These are phyloP conservation scores for fruit fly (Drosophila melanogaster) DNA, from an alignment of 1,140 invertebrate species.

Conservation along the genomic window DNA sequence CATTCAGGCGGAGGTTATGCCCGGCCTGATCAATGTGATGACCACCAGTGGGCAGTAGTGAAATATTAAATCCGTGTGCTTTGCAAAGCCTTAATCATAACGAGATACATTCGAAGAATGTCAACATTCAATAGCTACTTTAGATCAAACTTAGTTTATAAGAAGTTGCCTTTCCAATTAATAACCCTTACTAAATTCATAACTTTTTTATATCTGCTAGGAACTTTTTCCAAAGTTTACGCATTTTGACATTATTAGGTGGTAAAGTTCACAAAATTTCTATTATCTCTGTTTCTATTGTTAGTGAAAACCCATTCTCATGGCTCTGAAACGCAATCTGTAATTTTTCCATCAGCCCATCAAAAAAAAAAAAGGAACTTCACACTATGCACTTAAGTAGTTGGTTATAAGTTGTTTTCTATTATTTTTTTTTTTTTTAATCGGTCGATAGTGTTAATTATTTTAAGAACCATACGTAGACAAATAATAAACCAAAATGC, in stretches of 20 bases:
- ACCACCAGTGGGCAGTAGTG: conserved; percentile 79
- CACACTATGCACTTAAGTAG: conserved; percentile 30
- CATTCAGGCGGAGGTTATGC: conserved; percentile 94
- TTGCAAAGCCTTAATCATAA: background rate
- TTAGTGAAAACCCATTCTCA: conserved; percentile 3
- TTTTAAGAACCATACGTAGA: conserved; percentile 11
- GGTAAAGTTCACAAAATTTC: background rate
- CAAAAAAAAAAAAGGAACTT: background rate
- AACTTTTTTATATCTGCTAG: background rate
- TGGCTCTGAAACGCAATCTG: conserved; percentile 1
- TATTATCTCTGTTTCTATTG: background rate
- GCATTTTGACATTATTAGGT: background rate
- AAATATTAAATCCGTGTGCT: too few species aligned
- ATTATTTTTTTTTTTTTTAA: conserved; percentile 30
- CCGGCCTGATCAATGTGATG: conserved; percentile 91
- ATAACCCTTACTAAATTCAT: background rate
- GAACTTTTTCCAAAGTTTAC: background rate
- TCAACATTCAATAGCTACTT: background rate
- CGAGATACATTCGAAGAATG: conserved; percentile 12
- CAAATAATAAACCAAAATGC: conserved; percentile 39
- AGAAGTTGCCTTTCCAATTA: background rate
- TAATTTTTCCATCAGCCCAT: conserved; percentile 4
- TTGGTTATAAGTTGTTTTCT: conserved; percentile 19
- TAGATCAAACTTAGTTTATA: background rate
- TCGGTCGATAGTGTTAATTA: conserved; percentile 39